Evolutionary conservation across 2,797 vertebrate genomes (phyloP), one percentile per base, ranked within the genome.

Genomic region (Crenichthys baileyi): DNA sequence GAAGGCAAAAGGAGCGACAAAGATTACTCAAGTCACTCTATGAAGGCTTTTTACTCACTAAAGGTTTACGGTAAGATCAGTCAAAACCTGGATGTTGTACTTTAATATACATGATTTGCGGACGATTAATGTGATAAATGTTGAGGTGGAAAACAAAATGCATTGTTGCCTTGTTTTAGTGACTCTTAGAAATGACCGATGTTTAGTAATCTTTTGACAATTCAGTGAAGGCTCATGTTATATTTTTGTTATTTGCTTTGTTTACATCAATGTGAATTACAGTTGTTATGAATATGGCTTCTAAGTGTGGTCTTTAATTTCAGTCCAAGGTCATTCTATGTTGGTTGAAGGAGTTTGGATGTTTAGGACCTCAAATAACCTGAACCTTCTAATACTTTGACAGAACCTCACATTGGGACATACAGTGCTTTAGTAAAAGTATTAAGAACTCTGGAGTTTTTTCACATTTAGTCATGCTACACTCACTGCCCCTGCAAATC

Each of bases 21-120:
- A 84, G 83, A 13, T 93, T 6, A 94, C 88, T 0, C 50, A 93
- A 76, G 85, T 94, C 60, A 92, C 90, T 0, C 78, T 94, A 76
- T 22, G 0, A 46, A 55, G 16, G 75, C 26, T 7, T 75, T 65
- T 51, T 11, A 53, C 60, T 4, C 70, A n/a, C 56, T 58, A 58
- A 68, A 26, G 48, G 51, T 24, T n/a, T 44, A 63, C 5, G 18
- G 46, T 46, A 24, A 39, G 67, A 73, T 81, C 80, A 75, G 39
- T 58, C 15, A 68, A 58, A 53, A 75, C 53, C 41, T 51, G 3
- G 44, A 65, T 74, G 72, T 15, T 68, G 20, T 18, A 31, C 79
- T 39, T 26, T 16, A 55, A 79, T 31, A 50, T 8, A 22, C 50
- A 56, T 24, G 61, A n/a, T 68, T 50, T 46, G 48, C 22, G 46